Conservation (phyloP, 1,140 invertebrate species). For the Antheraea pernyi region DNA sequence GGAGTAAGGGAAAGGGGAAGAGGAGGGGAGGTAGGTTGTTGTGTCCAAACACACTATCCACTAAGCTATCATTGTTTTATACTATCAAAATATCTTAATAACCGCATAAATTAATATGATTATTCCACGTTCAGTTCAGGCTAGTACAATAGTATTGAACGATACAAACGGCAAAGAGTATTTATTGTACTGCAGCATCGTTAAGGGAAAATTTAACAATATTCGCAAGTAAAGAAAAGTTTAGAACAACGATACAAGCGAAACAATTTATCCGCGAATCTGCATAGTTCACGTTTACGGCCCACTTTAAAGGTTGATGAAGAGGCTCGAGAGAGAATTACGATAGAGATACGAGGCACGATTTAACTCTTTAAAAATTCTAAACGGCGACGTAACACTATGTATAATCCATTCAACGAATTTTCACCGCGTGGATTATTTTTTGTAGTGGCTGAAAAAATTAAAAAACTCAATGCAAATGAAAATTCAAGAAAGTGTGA, state of each 20-base stretch:
- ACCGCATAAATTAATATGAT: background rate
- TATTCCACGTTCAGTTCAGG: background rate
- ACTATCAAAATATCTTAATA: too few relatives aligned
- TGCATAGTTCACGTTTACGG: constrained; percentile 19
- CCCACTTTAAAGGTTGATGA: constrained; percentile 19
- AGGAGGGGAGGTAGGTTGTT: too few relatives aligned
- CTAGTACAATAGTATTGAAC: background rate
- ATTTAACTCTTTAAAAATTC: constrained; percentile 3
- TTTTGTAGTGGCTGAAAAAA: too few relatives aligned
- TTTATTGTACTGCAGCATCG: background rate
- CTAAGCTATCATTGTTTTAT: too few relatives aligned
- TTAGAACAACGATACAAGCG: background rate
- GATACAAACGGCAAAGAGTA: background rate
- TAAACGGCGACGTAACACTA: background rate
- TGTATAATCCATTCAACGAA: too few relatives aligned
- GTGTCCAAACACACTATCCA: too few relatives aligned
- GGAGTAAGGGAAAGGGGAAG: too few relatives aligned
- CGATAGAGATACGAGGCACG: constrained; percentile 14
- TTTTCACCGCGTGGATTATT: background rate
- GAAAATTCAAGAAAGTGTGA: too few relatives aligned
- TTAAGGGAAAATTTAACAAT: background rate
- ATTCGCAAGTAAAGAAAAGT: background rate
- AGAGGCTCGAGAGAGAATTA: constrained; percentile 14
- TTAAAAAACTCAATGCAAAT: too few relatives aligned
- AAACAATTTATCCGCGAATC: constrained; percentile 1